Conservation (phyloP, 1,140 invertebrate genomes). For the Drosophila tsacasi region DNA sequence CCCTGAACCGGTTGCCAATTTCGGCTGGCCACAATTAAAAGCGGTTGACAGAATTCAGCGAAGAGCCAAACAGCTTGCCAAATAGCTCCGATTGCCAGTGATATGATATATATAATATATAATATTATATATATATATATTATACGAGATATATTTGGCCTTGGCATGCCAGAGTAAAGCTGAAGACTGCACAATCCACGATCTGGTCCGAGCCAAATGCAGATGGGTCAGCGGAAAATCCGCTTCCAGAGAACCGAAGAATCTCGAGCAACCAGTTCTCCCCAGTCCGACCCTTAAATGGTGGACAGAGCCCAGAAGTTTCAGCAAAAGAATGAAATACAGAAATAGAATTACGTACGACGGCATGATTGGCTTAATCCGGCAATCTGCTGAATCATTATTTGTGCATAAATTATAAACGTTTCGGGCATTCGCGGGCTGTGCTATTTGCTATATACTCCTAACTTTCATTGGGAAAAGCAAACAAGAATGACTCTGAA, state of each 20-base stretch:
- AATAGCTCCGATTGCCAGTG: conserved; percentile 14
- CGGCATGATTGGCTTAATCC: conserved; percentile 33
- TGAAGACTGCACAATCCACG: conserved; percentile 29
- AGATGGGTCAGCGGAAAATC: conserved; percentile 39
- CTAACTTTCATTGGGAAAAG: not conserved
- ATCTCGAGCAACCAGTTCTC: conserved; percentile 7
- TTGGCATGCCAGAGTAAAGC: conserved; percentile 27
- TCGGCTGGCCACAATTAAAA: conserved; percentile 10
- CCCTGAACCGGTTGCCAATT: conserved; percentile 43
- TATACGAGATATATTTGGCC: not conserved
- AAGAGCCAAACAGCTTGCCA: conserved; percentile 22
- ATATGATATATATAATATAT: not conserved
- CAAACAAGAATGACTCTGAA: not conserved
- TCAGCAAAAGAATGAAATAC: conserved; percentile 2
- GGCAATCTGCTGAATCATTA: conserved; percentile 34
- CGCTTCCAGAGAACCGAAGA: not conserved
- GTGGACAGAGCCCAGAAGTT: not conserved
- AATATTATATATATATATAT: not conserved
- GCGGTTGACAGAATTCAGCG: conserved; percentile 30
- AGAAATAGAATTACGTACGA: conserved; percentile 27
- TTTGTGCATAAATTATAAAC: conserved; percentile 32
- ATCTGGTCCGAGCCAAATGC: not conserved
- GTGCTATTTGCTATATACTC: not conserved
- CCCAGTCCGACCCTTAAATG: conserved; percentile 13
- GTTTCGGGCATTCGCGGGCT: not conserved